phyloP scores from a whole-genome alignment of 2,888 invertebrate genomes.

The Trachelus iudaicus region DNA sequence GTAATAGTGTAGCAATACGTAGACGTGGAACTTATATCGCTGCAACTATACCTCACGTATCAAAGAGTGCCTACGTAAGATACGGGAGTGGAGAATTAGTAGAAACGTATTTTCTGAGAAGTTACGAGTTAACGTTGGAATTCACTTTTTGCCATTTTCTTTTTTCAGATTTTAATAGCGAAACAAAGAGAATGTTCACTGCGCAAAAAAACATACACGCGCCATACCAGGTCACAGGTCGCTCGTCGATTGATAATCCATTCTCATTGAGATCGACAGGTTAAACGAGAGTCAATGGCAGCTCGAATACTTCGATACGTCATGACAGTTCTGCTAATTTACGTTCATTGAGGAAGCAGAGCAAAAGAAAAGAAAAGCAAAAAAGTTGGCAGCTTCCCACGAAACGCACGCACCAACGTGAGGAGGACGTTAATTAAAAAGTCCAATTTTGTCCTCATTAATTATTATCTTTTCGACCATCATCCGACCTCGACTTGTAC shows the following conservation, averaged over 20 bases:
- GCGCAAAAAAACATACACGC: neutral
- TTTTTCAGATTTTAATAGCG: neutral
- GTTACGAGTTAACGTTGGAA: neutral
- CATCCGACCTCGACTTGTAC: neutral
- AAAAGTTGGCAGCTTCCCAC: neutral
- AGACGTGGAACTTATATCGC: neutral
- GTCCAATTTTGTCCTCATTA: neutral
- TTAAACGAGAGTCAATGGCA: constrained; percentile 19
- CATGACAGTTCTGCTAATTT: neutral
- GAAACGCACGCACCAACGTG: neutral
- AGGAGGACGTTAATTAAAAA: neutral
- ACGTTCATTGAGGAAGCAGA: neutral
- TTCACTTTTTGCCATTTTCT: neutral
- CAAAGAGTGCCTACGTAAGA: neutral
- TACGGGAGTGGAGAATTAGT: neutral
- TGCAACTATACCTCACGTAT: neutral
- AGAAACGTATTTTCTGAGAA: neutral
- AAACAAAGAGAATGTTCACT: neutral
- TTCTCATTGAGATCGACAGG: constrained; percentile 30
- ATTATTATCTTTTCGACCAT: neutral
- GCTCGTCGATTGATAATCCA: constrained; percentile 31
- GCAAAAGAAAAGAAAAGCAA: neutral
- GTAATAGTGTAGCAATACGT: neutral
- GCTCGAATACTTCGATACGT: neutral
- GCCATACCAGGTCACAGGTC: constrained; percentile 29